These are phyloP conservation scores for Lophochroa leadbeateri DNA, from an alignment of 2,113 vertebrate genomes.

Conservation along the genomic window DNA sequence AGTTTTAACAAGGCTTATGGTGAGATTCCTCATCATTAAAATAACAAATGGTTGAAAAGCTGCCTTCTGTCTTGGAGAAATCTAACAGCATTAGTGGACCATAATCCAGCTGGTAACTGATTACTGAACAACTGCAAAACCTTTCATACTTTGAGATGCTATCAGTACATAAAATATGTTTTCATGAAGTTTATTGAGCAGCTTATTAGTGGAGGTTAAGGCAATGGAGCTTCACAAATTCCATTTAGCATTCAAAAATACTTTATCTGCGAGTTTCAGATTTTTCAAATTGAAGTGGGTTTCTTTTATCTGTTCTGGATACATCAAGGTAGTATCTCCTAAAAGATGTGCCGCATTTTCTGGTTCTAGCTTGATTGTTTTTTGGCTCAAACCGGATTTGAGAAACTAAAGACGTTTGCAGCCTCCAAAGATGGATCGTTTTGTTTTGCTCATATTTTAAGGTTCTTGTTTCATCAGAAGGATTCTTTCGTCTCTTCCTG, in stretches of 20 bases:
- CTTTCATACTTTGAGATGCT: constrained; percentile 44
- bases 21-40: constrained; percentile 75
- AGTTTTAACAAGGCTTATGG: constrained; percentile 79
- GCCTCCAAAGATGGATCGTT: neutral
- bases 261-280: constrained; percentile 13
- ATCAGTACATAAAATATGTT: constrained; percentile 41
- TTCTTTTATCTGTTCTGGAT: neutral
- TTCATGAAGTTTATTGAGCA: constrained; percentile 57
- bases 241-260: constrained; percentile 39
- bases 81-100: constrained; percentile 67
- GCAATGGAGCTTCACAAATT: constrained; percentile 34
- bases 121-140: constrained; percentile 54
- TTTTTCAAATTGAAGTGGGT: constrained; percentile 32
- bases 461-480: neutral
- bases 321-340: neutral
- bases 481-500: neutral
- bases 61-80: constrained; percentile 75
- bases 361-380: neutral
- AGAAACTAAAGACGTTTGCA: neutral
- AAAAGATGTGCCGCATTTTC: neutral
- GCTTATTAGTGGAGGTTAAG: constrained; percentile 53
- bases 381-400: neutral
- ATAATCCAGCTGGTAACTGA: constrained; percentile 76
- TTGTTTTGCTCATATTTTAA: neutral
- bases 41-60: constrained; percentile 77